phyloP scores from a whole-genome alignment of 2,113 vertebrate species.

The Chelonoidis abingdonii region DNA sequence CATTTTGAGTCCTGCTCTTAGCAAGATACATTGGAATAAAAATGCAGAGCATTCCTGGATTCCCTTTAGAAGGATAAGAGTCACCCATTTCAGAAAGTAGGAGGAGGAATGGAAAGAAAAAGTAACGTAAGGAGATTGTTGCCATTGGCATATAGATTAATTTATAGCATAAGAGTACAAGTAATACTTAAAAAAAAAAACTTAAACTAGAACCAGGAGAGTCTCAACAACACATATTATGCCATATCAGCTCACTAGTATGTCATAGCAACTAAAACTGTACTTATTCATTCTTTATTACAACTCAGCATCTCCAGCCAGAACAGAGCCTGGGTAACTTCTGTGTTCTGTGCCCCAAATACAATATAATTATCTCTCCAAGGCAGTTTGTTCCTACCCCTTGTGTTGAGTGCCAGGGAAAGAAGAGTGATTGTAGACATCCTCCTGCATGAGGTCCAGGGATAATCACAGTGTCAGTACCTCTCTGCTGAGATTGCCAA shows the following conservation, averaged over 20 bases:
- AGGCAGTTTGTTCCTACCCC: neutral
- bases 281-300: neutral
- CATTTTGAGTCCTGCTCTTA: slow-evolving; percentile 3
- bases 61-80: neutral
- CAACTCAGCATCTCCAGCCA: neutral
- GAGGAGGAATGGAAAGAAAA: neutral
- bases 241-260: slow-evolving; percentile 49
- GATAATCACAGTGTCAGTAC: neutral
- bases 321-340: neutral
- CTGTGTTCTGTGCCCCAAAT: neutral
- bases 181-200: slow-evolving; percentile 21
- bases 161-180: slow-evolving; percentile 19
- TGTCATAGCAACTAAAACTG: slow-evolving; percentile 31
- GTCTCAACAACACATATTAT: neutral
- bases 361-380: neutral
- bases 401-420: neutral
- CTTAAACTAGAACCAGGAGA: slow-evolving; percentile 16
- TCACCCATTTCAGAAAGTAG: slow-evolving; percentile 9
- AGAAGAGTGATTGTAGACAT: neutral
- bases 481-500: neutral
- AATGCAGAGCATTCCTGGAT: neutral
- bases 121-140: neutral
- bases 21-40: neutral
- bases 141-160: neutral
- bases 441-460: neutral